Evolutionary conservation across 2,888 invertebrate genomes (phyloP), one percentile per base, ranked within the genome.

Genomic region (Acrobeloides nanus): DNA sequence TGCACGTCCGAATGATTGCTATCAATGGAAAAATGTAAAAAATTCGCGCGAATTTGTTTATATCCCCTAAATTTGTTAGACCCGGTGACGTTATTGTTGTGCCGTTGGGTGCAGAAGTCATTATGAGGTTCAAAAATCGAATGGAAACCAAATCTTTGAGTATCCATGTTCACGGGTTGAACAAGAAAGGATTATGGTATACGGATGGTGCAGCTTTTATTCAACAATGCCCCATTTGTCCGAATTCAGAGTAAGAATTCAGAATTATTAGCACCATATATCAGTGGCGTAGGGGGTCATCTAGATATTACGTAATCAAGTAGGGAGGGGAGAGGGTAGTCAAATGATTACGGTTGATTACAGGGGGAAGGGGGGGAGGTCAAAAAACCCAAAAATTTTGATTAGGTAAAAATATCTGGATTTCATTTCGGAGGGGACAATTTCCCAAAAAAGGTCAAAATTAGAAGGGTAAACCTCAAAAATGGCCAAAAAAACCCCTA

Each of bases 201-300:
- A 62, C 53, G 39, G 66, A 66, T 39, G 66, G 66, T 3, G 66
- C 65, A 4, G 60, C 66, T 4, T 62, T 60, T 37, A 53, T 68
- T 2, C 68, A 68, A 44, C 68, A 68, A 47, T 68, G 68, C 38
- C 68, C 68, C 0, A 65, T 53, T 68, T 2, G 62, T 63, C 40
- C 64, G 63, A 46, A 57, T 2, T 57, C 51, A 15, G 33, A 50
- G 26, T 23, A 39, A 6, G 29, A n/a, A n/a, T n/a, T n/a, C n/a
- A n/a, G n/a, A n/a, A n/a, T n/a, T n/a, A n/a, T n/a, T n/a, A n/a
- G 40, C 27, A 15, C 15, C n/a, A 17, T n/a, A n/a, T n/a, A n/a
- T n/a, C n/a, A n/a, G n/a, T n/a, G n/a, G n/a, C n/a, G n/a, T n/a
- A n/a, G n/a, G n/a, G n/a, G n/a, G n/a, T n/a, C n/a, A n/a, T n/a